phyloP scores from a whole-genome alignment of 64 coral and sea anemone genomes.

The Dendronephthya gigantea region DNA sequence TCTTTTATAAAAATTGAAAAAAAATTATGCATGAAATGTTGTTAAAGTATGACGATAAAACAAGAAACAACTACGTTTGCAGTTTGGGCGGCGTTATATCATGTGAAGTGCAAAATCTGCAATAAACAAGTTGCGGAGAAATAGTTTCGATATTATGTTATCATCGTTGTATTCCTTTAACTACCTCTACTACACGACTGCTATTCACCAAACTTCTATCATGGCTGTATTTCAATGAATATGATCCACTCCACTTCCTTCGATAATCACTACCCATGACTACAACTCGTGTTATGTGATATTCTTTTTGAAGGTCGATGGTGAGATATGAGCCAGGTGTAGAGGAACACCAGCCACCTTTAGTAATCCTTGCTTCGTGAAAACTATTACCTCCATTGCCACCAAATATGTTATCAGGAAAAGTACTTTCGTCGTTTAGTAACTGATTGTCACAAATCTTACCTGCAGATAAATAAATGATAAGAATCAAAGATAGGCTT shows the following conservation, averaged over 20 bases:
- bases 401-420: neutral
- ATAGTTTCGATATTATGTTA: no score
- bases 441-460: no score
- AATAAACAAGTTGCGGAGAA: no score
- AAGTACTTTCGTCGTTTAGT: neutral
- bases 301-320: neutral
- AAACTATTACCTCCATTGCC: neutral
- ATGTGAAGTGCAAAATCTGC: no score
- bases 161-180: no score
- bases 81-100: no score
- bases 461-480: no score
- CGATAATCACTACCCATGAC: neutral
- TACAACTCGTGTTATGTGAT: neutral
- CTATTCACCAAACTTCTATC: neutral
- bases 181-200: neutral
- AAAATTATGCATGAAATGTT: neutral
- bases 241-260: neutral
- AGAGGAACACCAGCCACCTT: neutral
- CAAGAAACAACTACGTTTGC: no score
- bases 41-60: no score
- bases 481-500: no score
- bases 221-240: neutral
- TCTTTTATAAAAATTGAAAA: neutral
- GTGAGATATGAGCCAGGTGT: neutral
- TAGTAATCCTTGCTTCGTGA: neutral